These are phyloP conservation scores for Dascillus cervinus DNA, from an alignment of 2,888 invertebrate genomes.

Conservation along the genomic window DNA sequence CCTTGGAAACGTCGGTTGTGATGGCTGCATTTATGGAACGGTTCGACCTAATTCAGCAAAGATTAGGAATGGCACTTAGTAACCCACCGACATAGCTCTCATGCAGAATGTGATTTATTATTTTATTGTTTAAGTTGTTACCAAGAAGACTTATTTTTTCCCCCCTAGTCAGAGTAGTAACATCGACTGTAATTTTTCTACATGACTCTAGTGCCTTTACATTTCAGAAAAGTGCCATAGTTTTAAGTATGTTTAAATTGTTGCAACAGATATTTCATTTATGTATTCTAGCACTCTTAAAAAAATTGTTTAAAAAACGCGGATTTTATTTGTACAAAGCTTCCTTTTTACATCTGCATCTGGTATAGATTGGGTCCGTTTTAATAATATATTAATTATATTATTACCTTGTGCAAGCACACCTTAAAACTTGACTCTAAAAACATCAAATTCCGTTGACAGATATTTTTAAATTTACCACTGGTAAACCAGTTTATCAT, in stretches of 20 bases:
- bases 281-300: too few relatives aligned
- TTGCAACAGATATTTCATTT: slow-evolving; percentile 6
- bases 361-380: slow-evolving; percentile 3
- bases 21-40: slow-evolving; percentile 35
- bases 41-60: slow-evolving; percentile 38
- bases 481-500: too few relatives aligned
- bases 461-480: too few relatives aligned
- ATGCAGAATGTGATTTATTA: too few relatives aligned
- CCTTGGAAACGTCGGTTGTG: slow-evolving; percentile 28
- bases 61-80: slow-evolving; percentile 25
- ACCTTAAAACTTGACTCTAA: too few relatives aligned
- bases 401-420: too few relatives aligned
- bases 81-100: slow-evolving; percentile 12
- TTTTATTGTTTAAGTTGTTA: too few relatives aligned
- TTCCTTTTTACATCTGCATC: neutral
- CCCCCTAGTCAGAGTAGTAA: too few relatives aligned
- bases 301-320: neutral
- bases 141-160: too few relatives aligned
- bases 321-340: slow-evolving; percentile 1
- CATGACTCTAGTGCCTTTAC: too few relatives aligned
- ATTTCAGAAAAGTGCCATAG: slow-evolving; percentile 5
- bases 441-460: too few relatives aligned
- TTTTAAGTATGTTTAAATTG: slow-evolving; percentile 3
- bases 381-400: neutral
- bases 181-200: too few relatives aligned